Evolutionary conservation across 2,797 vertebrate species (phyloP).

Genomic region (Notolepis coatsorum): DNA sequence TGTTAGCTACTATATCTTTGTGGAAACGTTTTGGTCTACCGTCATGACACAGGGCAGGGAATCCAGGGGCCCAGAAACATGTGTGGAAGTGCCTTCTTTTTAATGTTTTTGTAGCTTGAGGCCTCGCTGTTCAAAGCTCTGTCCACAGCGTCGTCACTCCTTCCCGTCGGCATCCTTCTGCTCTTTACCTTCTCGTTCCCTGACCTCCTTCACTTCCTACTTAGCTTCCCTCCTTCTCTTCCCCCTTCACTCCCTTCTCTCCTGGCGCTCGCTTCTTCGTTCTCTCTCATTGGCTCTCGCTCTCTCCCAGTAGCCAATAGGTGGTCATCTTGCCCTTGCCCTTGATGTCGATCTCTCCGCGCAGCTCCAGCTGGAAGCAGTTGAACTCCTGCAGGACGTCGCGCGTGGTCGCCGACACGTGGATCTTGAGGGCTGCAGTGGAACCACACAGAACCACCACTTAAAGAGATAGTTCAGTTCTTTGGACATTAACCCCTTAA

Average conservation of each 20-base stretch:
- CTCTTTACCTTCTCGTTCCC: background rate
- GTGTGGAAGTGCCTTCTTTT: background rate
- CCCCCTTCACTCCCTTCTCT: background rate
- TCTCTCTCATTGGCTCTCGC: constrained; percentile 69
- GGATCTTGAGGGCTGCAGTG: constrained; percentile 88
- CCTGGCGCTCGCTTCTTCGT: background rate
- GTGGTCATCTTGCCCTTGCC: constrained; percentile 93
- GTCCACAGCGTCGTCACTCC: background rate
- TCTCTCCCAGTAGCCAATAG: constrained; percentile 91
- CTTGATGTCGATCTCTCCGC: constrained; percentile 92
- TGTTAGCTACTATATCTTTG: too few relatives aligned
- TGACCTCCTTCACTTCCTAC: background rate
- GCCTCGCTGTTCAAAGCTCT: background rate
- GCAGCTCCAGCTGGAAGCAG: constrained; percentile 89
- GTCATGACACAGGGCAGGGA: too few relatives aligned
- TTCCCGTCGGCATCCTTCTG: background rate
- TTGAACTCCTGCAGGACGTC: constrained; percentile 88
- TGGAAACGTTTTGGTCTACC: too few relatives aligned
- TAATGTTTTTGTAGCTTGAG: background rate
- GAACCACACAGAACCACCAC: background rate
- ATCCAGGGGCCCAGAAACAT: too few relatives aligned
- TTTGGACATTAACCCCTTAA: too few relatives aligned
- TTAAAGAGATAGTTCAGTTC: too few relatives aligned
- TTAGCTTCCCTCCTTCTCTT: background rate
- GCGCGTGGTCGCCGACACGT: constrained; percentile 87